phyloP scores from a whole-genome alignment of 2,797 vertebrate genomes.

The Clarias fuscus region DNA sequence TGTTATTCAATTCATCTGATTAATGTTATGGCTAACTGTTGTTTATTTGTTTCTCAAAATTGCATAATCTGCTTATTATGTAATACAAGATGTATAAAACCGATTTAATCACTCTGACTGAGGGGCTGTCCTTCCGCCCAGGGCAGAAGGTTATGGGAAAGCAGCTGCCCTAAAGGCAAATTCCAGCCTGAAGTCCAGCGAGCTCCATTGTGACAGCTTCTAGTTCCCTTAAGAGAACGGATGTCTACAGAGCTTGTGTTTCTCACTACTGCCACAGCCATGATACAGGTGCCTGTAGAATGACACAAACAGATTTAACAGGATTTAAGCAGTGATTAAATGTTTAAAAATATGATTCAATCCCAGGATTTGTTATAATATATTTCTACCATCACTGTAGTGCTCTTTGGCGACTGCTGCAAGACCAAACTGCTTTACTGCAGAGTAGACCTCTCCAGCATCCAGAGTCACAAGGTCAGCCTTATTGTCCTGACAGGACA shows the following conservation, averaged over 20 bases:
- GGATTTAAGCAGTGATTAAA: not conserved
- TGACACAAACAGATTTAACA: constrained; percentile 6
- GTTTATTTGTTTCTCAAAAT: not conserved
- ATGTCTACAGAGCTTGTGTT: constrained; percentile 74
- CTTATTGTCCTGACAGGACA: constrained; percentile 78
- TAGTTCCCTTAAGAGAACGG: constrained; percentile 73
- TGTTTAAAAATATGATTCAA: not conserved
- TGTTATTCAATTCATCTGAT: too few species aligned
- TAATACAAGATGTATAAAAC: not conserved
- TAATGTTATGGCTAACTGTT: too few species aligned
- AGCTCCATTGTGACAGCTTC: constrained; percentile 85
- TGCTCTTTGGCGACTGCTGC: constrained; percentile 82
- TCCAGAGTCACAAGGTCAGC: constrained; percentile 86
- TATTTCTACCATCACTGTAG: constrained; percentile 78
- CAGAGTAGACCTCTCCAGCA: constrained; percentile 88
- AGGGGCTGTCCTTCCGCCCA: constrained; percentile 84
- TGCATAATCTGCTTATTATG: not conserved
- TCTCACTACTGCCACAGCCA: constrained; percentile 83
- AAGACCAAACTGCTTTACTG: constrained; percentile 84
- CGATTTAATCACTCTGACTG: constrained; percentile 73
- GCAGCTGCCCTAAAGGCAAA: constrained; percentile 85
- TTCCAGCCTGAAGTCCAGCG: constrained; percentile 91
- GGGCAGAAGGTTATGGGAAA: constrained; percentile 81
- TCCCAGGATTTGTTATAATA: not conserved
- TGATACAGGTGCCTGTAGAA: constrained; percentile 79